Conservation (phyloP, 2,113 vertebrate genomes). For the Melozone crissalis region DNA sequence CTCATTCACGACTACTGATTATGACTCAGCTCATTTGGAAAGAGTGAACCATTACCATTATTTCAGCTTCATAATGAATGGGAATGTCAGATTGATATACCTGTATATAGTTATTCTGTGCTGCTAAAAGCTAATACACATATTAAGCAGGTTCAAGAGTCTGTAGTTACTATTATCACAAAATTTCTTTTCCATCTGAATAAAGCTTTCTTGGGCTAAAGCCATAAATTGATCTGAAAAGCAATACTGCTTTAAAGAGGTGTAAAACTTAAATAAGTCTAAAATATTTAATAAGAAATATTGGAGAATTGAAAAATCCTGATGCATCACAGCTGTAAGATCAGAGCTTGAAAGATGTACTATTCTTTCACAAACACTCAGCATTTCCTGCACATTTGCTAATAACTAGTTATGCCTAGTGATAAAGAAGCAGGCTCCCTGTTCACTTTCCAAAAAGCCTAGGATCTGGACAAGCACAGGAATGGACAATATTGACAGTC, state of each 20-base stretch:
- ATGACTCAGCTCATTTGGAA: neutral
- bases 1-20: neutral
- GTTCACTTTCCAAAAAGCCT: neutral
- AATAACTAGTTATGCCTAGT: no score
- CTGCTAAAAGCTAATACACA: neutral
- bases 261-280: neutral
- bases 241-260: neutral
- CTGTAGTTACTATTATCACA: neutral
- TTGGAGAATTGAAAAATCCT: neutral
- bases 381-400: neutral
- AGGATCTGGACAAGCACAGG: neutral
- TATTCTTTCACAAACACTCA: neutral
- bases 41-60: neutral
- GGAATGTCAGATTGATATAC: neutral
- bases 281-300: neutral
- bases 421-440: rapidly evolving
- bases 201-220: neutral
- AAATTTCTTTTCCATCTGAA: neutral
- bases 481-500: neutral
- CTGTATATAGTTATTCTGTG: neutral
- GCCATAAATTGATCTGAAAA: neutral
- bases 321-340: neutral
- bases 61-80: neutral
- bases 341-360: neutral
- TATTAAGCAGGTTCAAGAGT: neutral